These are phyloP conservation scores for Calliopum simillimum DNA, from an alignment of 2,888 invertebrate species.

Conservation along the genomic window DNA sequence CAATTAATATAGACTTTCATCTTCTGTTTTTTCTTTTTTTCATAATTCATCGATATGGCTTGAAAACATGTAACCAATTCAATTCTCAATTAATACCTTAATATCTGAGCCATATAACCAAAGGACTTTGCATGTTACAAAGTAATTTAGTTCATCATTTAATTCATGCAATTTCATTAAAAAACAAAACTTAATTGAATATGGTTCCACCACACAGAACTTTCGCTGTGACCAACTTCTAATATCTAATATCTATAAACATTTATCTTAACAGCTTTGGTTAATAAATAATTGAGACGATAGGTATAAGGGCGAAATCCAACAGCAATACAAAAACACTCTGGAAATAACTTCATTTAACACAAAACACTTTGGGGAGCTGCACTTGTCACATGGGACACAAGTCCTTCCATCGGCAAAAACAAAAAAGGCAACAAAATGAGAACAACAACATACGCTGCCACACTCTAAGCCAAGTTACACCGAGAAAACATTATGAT, in stretches of 20 bases:
- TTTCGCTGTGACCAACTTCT: not conserved
- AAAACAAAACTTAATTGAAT: conserved; percentile 43
- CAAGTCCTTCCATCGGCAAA: conserved; percentile 4
- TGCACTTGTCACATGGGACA: conserved; percentile 35
- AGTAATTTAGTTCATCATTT: conserved; percentile 42
- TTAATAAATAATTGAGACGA: conserved; percentile 42
- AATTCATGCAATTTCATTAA: conserved; percentile 41
- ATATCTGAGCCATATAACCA: too few relatives aligned
- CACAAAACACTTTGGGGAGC: conserved; percentile 37
- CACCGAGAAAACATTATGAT: too few relatives aligned
- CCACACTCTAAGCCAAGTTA: not conserved
- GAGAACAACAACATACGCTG: not conserved
- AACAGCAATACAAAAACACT: not conserved
- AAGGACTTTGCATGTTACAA: conserved; percentile 47
- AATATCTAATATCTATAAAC: conserved; percentile 31
- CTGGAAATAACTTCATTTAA: conserved; percentile 38
- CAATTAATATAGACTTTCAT: not conserved
- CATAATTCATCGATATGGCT: not conserved
- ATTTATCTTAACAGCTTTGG: conserved; percentile 43
- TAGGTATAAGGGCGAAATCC: conserved; percentile 1
- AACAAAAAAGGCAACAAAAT: not conserved
- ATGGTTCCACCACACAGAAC: not conserved
- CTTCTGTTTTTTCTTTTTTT: too few relatives aligned
- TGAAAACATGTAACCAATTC: not conserved
- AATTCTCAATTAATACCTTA: too few relatives aligned